These are phyloP conservation scores for Mesochorus sp. DNA, from an alignment of 2,888 invertebrate species.

Conservation along the genomic window DNA sequence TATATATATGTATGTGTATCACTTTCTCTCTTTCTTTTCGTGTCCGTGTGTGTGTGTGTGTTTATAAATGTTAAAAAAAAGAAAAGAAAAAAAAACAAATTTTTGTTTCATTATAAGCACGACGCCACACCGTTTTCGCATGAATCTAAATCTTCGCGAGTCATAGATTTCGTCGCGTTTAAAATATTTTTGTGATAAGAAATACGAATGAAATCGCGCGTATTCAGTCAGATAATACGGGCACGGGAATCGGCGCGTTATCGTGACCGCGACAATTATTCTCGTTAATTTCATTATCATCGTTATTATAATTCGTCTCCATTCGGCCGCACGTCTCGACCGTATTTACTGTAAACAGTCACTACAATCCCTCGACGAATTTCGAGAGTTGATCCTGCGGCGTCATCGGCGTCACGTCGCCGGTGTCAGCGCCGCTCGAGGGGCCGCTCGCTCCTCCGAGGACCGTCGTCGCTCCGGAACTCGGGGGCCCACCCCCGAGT, in stretches of 20 bases:
- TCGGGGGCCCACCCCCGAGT: too few species aligned
- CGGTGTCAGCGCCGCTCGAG: constrained; percentile 83
- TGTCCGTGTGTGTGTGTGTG: not conserved
- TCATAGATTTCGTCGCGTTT: constrained; percentile 11
- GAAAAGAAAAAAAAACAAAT: too few species aligned
- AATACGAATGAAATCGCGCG: not conserved
- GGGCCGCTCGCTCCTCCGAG: too few species aligned
- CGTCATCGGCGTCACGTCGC: constrained; percentile 90
- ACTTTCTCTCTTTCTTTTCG: not conserved
- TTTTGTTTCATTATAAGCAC: not conserved
- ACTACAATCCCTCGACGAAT: constrained; percentile 98
- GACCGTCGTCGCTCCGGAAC: constrained; percentile 81
- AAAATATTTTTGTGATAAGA: too few species aligned
- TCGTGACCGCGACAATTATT: constrained; percentile 33
- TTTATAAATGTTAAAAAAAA: too few species aligned
- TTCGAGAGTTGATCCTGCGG: constrained; percentile 97
- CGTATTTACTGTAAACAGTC: constrained; percentile 80
- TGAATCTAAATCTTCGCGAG: constrained; percentile 38
- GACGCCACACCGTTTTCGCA: not conserved
- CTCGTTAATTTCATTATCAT: constrained; percentile 15
- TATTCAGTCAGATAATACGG: constrained; percentile 45
- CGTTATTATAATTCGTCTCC: constrained; percentile 32
- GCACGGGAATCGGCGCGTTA: constrained; percentile 11
- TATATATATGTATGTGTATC: not conserved
- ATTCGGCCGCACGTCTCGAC: constrained; percentile 60